These are phyloP conservation scores for Leptopilina drosophilae DNA, from an alignment of 2,888 invertebrate species.

Conservation along the genomic window DNA sequence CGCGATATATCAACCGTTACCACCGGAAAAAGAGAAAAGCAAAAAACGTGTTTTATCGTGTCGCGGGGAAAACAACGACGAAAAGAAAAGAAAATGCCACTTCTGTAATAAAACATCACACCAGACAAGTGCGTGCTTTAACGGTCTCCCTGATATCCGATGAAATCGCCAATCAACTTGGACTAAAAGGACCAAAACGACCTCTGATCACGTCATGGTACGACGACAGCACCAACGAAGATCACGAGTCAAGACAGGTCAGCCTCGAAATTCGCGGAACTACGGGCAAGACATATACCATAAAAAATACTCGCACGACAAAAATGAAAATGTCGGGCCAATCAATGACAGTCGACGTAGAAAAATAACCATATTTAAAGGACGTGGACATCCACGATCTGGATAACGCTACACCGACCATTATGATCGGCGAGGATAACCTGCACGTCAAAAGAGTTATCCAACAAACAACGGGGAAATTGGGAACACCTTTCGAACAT, in stretches of 20 bases:
- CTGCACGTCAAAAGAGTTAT: neutral
- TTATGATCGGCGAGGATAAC: too few species aligned
- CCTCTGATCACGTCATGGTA: neutral
- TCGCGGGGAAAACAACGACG: too few species aligned
- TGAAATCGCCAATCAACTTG: neutral
- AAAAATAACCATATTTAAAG: too few species aligned
- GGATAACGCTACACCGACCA: too few species aligned
- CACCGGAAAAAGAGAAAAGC: too few species aligned
- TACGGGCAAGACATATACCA: neutral
- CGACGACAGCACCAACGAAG: neutral
- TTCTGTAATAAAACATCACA: too few species aligned
- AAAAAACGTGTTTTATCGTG: too few species aligned
- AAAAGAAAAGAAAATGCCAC: too few species aligned
- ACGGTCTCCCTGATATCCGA: neutral
- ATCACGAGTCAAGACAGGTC: neutral
- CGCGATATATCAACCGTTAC: too few species aligned
- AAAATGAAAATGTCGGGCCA: conserved; percentile 11
- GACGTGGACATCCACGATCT: too few species aligned
- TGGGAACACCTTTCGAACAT: neutral
- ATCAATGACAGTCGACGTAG: neutral
- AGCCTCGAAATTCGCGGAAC: neutral
- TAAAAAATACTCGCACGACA: neutral
- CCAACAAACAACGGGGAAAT: neutral
- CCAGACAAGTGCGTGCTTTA: too few species aligned
- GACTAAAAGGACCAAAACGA: too few species aligned